A percentile compares a stretch with the other conserved stretches of the same genome.
These are phyloP conservation scores for Athripsodes cinereus DNA, from an alignment of 2,888 invertebrate species.

Conservation along the genomic window DNA sequence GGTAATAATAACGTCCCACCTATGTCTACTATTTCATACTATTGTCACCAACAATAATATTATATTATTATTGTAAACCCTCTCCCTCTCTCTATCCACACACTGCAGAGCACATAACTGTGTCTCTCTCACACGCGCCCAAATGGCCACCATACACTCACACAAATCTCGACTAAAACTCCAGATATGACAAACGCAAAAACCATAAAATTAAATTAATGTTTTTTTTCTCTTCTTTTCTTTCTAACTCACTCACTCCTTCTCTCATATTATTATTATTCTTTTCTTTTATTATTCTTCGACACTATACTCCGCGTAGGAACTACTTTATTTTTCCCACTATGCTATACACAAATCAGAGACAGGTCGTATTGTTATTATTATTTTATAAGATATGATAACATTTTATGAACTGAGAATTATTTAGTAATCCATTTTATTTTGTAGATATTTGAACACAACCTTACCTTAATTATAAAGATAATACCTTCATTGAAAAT, in stretches of 20 bases:
- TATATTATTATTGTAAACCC: too few relatives aligned
- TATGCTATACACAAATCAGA: background rate
- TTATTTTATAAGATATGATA: too few relatives aligned
- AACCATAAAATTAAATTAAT: constrained; percentile 55
- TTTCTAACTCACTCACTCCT: too few relatives aligned
- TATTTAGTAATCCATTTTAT: too few relatives aligned
- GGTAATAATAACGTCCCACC: constrained; percentile 27
- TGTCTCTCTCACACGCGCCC: constrained; percentile 16
- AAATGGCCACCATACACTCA: constrained; percentile 22
- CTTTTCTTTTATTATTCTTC: constrained; percentile 26
- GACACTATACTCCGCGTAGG: constrained; percentile 19
- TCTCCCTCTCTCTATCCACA: constrained; percentile 7
- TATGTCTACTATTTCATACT: constrained; percentile 27
- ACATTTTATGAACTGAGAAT: too few relatives aligned
- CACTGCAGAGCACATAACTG: background rate
- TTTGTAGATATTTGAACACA: too few relatives aligned
- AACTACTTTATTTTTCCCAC: background rate
- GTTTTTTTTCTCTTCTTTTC: constrained; percentile 32
- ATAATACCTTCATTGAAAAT: too few relatives aligned
- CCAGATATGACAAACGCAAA: constrained; percentile 50
- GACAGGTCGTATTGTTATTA: background rate
- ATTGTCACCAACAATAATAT: constrained; percentile 26
- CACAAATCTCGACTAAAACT: constrained; percentile 46
- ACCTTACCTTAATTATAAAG: too few relatives aligned
- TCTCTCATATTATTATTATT: constrained; percentile 9